phyloP scores from a whole-genome alignment of 64 coral and sea anemone genomes.

The Acropora tenuis region DNA sequence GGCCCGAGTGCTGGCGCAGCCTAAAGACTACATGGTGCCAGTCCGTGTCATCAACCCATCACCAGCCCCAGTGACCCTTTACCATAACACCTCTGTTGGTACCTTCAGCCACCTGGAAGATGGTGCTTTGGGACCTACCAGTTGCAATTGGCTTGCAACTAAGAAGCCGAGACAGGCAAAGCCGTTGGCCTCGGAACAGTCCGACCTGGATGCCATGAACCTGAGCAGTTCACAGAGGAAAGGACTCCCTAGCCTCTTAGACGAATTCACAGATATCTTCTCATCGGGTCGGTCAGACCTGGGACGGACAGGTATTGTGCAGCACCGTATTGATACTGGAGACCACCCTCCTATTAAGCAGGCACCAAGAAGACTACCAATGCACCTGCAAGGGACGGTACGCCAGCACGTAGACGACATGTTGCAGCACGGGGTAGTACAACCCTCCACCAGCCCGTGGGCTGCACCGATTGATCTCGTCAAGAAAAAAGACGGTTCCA shows the following conservation, averaged over 20 bases:
- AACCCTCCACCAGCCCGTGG: not conserved
- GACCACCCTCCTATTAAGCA: slow-evolving; percentile 21
- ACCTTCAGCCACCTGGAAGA: not conserved
- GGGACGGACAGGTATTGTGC: slow-evolving; percentile 32
- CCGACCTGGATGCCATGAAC: not conserved
- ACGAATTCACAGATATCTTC: not conserved
- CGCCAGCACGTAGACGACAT: slow-evolving; percentile 12
- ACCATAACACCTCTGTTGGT: not conserved
- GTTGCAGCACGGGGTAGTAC: slow-evolving; percentile 1
- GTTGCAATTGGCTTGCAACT: not conserved
- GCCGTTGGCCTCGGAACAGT: not conserved
- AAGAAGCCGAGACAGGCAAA: no score
- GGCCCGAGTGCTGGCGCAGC: not conserved
- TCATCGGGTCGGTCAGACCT: not conserved
- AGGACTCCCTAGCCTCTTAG: not conserved
- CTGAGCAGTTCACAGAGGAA: not conserved
- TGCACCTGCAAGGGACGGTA: not conserved
- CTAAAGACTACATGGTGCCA: not conserved
- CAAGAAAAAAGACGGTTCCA: slow-evolving; percentile 33
- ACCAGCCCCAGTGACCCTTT: not conserved
- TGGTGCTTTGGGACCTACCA: not conserved
- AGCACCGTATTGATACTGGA: slow-evolving; percentile 54
- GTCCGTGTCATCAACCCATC: not conserved
- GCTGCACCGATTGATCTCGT: slow-evolving; percentile 3
- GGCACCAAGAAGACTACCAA: slow-evolving; percentile 8